A percentile compares a stretch with the other conserved stretches of the same genome.
phyloP scores from a whole-genome alignment of 2,888 invertebrate genomes.

The Catocala fraxini region DNA sequence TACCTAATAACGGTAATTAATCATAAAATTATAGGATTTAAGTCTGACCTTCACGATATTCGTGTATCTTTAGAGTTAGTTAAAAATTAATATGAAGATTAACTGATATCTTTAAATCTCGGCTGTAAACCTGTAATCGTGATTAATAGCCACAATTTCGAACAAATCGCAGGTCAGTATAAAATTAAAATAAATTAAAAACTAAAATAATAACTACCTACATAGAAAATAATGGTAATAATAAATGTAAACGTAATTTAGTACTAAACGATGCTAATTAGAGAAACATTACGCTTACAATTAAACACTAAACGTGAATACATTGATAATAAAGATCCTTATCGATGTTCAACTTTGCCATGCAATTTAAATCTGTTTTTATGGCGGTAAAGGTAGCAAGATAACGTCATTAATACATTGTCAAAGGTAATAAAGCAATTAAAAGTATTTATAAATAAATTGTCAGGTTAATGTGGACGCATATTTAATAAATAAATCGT shows the following conservation, averaged over 20 bases:
- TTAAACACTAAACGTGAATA: slow-evolving; percentile 36
- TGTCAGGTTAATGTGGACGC: slow-evolving; percentile 61
- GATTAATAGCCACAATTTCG: too few relatives aligned
- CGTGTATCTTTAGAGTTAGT: too few relatives aligned
- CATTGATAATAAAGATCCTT: slow-evolving; percentile 45
- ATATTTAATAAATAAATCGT: slow-evolving; percentile 69
- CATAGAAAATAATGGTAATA: slow-evolving; percentile 5
- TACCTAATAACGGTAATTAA: too few relatives aligned
- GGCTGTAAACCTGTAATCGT: too few relatives aligned
- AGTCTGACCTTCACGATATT: too few relatives aligned
- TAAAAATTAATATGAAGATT: too few relatives aligned
- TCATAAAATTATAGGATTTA: too few relatives aligned
- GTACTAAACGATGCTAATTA: slow-evolving; percentile 31
- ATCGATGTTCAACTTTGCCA: slow-evolving; percentile 38
- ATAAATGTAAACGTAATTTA: slow-evolving; percentile 21
- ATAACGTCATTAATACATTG: slow-evolving; percentile 46
- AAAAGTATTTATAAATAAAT: slow-evolving; percentile 58
- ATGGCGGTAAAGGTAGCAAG: slow-evolving; percentile 34
- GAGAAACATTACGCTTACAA: slow-evolving; percentile 27
- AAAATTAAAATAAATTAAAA: slow-evolving; percentile 5
- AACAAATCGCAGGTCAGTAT: not conserved
- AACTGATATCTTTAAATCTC: too few relatives aligned
- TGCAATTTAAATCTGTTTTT: slow-evolving; percentile 40
- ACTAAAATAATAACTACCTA: too few relatives aligned
- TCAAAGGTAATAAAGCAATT: slow-evolving; percentile 52